Evolutionary conservation across 2,113 vertebrate species (phyloP).

Genomic region (Ameiurus melas): DNA sequence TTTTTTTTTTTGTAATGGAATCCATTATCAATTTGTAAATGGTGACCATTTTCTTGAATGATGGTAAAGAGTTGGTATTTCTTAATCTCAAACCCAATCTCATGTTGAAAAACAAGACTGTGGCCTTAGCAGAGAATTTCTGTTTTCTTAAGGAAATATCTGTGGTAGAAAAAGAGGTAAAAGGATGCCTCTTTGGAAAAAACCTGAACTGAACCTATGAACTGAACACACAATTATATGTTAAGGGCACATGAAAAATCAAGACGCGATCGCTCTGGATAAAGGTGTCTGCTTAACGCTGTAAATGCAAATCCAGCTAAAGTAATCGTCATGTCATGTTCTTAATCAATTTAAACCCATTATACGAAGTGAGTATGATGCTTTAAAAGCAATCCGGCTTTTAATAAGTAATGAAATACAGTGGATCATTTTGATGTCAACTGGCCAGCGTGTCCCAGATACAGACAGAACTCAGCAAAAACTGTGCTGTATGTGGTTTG

Average conservation of each 20-base stretch:
- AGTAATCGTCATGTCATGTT: neutral
- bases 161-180: conserved; percentile 58
- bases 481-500: conserved; percentile 8
- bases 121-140: conserved; percentile 69
- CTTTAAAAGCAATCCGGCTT: neutral
- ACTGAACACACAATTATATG: neutral
- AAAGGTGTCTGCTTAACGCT: neutral
- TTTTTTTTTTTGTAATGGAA: neutral
- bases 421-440: conserved; percentile 22
- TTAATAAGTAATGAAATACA: neutral
- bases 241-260: conserved; percentile 1
- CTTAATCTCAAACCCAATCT: neutral
- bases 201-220: neutral
- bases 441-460: neutral
- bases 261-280: neutral
- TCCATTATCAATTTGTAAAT: neutral
- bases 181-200: neutral
- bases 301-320: neutral
- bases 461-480: conserved; percentile 36
- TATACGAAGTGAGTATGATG: neutral
- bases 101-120: conserved; percentile 55
- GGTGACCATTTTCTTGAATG: neutral
- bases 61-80: neutral
- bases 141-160: conserved; percentile 80
- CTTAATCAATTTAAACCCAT: neutral